Conservation (phyloP, 2,797 vertebrate genomes). For the Gymnodraco acuticeps region DNA sequence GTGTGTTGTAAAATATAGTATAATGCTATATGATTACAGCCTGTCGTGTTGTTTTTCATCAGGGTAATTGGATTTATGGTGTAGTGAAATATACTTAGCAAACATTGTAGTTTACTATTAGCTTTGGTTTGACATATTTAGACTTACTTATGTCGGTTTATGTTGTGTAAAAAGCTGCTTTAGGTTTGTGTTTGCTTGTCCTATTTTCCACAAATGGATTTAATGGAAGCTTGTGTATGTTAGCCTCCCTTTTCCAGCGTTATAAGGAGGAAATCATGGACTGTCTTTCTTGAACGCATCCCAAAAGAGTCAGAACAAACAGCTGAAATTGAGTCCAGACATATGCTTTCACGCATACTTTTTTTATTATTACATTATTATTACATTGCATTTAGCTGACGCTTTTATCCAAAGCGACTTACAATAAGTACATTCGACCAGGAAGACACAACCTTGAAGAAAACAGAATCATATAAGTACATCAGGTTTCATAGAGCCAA, state of each 20-base stretch:
- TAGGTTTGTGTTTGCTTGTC: slow-evolving; percentile 31
- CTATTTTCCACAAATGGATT: slow-evolving; percentile 52
- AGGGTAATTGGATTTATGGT: neutral
- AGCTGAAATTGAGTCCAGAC: slow-evolving; percentile 20
- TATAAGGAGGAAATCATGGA: slow-evolving; percentile 14
- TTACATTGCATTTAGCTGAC: too few species aligned
- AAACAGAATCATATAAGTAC: too few species aligned
- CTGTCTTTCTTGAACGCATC: slow-evolving; percentile 12
- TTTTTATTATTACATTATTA: too few species aligned
- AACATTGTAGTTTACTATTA: too few species aligned
- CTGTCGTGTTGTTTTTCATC: neutral
- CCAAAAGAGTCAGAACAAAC: neutral
- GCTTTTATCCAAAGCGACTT: too few species aligned
- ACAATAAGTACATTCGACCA: too few species aligned
- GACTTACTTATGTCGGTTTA: neutral
- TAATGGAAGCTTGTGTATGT: slow-evolving; percentile 43
- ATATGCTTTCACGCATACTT: slow-evolving; percentile 3
- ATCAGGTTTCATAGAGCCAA: too few species aligned
- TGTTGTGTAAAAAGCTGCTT: neutral
- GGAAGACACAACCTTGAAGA: too few species aligned
- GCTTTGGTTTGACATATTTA: neutral
- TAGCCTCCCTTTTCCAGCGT: slow-evolving; percentile 26
- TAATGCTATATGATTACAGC: too few species aligned
- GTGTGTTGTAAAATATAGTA: too few species aligned
- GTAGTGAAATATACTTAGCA: too few species aligned